Evolutionary conservation across 2,113 vertebrate species (phyloP).

Genomic region (Tachysurus fulvidraco): DNA sequence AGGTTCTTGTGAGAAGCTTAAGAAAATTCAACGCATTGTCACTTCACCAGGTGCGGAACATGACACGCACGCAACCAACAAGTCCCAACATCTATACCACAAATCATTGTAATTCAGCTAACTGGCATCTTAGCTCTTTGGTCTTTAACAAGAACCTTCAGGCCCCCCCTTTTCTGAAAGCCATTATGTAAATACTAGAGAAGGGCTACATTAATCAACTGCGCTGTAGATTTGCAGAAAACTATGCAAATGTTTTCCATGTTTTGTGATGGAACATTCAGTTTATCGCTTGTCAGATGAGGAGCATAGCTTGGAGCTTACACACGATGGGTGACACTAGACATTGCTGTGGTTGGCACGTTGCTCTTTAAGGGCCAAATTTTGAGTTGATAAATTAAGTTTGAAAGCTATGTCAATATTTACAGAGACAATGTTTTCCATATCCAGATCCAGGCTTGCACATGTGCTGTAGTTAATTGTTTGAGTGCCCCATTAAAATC

Average conservation of each 20-base stretch:
- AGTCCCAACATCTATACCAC: slow-evolving; percentile 3
- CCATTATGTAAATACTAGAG: background rate
- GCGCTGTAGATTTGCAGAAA: background rate
- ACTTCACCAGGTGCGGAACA: slow-evolving; percentile 9
- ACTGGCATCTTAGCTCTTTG: background rate
- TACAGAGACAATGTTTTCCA: background rate
- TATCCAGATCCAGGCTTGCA: background rate
- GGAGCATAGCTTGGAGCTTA: background rate
- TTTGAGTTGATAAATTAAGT: background rate
- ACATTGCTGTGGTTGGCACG: background rate
- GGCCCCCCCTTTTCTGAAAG: background rate
- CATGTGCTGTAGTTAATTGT: background rate
- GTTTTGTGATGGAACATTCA: background rate
- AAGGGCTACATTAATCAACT: background rate
- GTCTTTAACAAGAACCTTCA: background rate
- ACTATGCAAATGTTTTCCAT: background rate
- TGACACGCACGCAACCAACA: background rate
- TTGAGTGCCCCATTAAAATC: background rate
- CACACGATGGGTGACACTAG: background rate
- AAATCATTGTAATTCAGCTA: background rate
- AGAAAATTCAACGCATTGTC: background rate
- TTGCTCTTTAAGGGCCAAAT: background rate
- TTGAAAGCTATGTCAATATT: background rate
- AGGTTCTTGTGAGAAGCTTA: background rate
- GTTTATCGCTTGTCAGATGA: background rate